Evolutionary conservation across 1,140 invertebrate genomes (phyloP).

Genomic region (Bemisia tabaci): DNA sequence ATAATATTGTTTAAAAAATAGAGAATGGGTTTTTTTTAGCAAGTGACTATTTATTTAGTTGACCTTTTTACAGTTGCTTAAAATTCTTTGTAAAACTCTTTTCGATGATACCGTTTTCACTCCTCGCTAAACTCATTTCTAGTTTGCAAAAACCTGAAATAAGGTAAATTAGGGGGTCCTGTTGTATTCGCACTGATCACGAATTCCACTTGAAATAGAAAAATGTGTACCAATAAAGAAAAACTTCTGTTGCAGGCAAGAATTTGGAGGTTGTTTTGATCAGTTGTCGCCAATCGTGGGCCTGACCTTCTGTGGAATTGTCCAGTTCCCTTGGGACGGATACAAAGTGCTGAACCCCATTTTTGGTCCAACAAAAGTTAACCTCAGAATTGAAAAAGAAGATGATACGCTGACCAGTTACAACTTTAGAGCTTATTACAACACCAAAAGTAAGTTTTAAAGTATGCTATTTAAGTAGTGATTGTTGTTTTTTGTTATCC

Average conservation of each 20-base stretch:
- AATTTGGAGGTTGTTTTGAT: conserved; percentile 53
- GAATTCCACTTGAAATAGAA: no score
- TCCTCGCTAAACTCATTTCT: no score
- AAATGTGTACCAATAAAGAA: no score
- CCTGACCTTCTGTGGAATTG: conserved; percentile 49
- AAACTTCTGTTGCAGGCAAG: conserved; percentile 24
- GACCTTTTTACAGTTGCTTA: no score
- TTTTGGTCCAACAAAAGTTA: conserved; percentile 42
- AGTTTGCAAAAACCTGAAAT: no score
- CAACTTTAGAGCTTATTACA: conserved; percentile 38
- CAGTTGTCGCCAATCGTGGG: conserved; percentile 49
- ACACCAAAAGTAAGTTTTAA: conserved; percentile 19
- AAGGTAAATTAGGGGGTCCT: no score
- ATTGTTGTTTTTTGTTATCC: not conserved
- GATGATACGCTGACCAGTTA: conserved; percentile 41
- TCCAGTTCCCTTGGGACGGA: conserved; percentile 39
- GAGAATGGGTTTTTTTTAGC: no score
- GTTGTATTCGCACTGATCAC: no score
- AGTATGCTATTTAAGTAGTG: not conserved
- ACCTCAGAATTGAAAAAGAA: conserved; percentile 45
- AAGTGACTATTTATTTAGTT: no score
- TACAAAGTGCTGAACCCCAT: conserved; percentile 35
- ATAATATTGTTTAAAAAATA: no score
- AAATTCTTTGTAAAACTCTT: no score
- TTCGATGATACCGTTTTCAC: no score